Evolutionary conservation across 2,113 vertebrate genomes (phyloP), one percentile per base, ranked within the genome.

Genomic region (Osmerus mordax): DNA sequence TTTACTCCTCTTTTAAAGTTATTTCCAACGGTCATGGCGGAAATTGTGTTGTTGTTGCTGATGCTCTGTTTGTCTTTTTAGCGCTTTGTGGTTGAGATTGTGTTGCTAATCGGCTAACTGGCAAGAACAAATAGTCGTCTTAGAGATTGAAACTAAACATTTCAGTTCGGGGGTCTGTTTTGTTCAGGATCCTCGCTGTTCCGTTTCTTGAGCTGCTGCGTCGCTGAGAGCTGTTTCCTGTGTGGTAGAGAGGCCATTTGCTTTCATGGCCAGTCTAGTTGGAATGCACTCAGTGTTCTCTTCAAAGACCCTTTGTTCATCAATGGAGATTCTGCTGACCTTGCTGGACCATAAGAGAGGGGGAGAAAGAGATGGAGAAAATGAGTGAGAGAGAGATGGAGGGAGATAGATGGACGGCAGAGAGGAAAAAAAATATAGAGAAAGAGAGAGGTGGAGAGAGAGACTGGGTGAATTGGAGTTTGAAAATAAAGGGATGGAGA

Each of bases 251-350:
- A 56, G n/a, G 15, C 52, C 51, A 14, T 18, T 53, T 56, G 52
- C 53, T 47, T 65, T n/a, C 14, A 47, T 66, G 63, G 36, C 29
- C 19, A 25, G 54, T 58, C 47, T 9, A 56, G 69, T 68, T 71
- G 67, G 61, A 70, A 68, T 71, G 16, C 51, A 19, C 70, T 73
- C 54, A 63, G 65, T 66, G 51, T 63, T 56, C 72, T 78, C 53
- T 82, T 91, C 79, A 89, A 89, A 86, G 87, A 76, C 71, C 62
- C 86, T 87, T 91, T 89, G 89, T 92, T 85, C 66, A 62, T 25
- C 54, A 53, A 62, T 51, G 72, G 73, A 71, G 79, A 82, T 85
- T 83, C 80, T 80, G 74, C 81, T 71, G 83, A 90, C 84, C 89
- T 78, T 79, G 75, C 70, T 53, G 80, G 73, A 76, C 81, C 72